Evolutionary conservation across 1,140 invertebrate species (phyloP).

Genomic region (Pogonus chalceus): DNA sequence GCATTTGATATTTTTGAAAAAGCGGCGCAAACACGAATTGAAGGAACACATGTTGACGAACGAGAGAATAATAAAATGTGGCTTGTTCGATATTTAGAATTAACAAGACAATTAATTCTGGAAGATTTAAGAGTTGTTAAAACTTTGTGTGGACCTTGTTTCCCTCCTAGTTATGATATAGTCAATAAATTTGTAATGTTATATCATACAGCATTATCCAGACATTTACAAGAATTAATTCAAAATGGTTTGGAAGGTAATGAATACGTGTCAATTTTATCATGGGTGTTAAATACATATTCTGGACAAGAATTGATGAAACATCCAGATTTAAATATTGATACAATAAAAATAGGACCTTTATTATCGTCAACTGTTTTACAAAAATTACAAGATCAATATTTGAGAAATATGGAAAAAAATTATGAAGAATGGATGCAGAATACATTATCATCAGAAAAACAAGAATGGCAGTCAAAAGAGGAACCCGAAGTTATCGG

Average conservation of each 20-base stretch:
- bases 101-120: slow-evolving; percentile 71
- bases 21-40: slow-evolving; percentile 72
- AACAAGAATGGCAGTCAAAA: slow-evolving; percentile 71
- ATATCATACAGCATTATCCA: slow-evolving; percentile 84
- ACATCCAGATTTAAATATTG: slow-evolving; percentile 77
- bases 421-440: slow-evolving; percentile 96
- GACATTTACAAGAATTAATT: slow-evolving; percentile 81
- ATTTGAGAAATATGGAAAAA: slow-evolving; percentile 74
- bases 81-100: slow-evolving; percentile 64
- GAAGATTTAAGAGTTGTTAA: slow-evolving; percentile 90
- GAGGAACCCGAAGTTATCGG: slow-evolving; percentile 67
- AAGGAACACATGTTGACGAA: slow-evolving; percentile 88
- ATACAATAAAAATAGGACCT: slow-evolving; percentile 56
- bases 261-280: slow-evolving; percentile 89
- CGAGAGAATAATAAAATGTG: slow-evolving; percentile 88
- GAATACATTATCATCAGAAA: slow-evolving; percentile 83
- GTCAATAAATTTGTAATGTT: slow-evolving; percentile 83
- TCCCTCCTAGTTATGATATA: slow-evolving; percentile 93
- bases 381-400: slow-evolving; percentile 72
- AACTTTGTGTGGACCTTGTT: slow-evolving; percentile 85
- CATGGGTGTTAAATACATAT: slow-evolving; percentile 86
- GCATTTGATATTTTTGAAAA: slow-evolving; percentile 74
- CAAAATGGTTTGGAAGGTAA: slow-evolving; percentile 83
- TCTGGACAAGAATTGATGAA: slow-evolving; percentile 74
- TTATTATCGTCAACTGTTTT: slow-evolving; percentile 66